A percentile compares a stretch with the other conserved stretches of the same genome.
These are phyloP conservation scores for Vireo griseus DNA, from an alignment of 2,797 vertebrate genomes.

Conservation along the genomic window DNA sequence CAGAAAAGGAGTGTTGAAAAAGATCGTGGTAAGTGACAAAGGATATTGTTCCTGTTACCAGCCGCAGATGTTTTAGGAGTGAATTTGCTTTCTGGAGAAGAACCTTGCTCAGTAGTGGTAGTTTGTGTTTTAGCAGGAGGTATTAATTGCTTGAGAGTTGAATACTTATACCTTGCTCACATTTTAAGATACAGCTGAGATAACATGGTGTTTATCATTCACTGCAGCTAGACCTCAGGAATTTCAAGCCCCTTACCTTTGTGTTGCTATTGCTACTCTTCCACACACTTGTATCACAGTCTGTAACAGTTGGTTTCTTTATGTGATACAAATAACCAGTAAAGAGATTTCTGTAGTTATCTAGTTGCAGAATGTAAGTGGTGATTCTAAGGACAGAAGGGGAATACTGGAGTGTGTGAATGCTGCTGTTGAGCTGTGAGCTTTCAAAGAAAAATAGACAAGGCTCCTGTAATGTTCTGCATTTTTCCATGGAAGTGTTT, in stretches of 20 bases:
- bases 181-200: not conserved
- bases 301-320: not conserved
- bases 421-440: not conserved
- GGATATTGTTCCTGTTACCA: not conserved
- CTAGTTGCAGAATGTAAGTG: not conserved
- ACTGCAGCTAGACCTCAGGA: not conserved
- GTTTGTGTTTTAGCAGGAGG: not conserved
- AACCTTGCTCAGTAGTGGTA: not conserved
- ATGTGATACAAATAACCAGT: not conserved
- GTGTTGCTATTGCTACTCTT: not conserved
- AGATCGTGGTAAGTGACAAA: not conserved
- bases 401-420: accelerated
- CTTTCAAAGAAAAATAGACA: not conserved
- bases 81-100: not conserved
- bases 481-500: not conserved
- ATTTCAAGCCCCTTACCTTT: not conserved
- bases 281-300: not conserved
- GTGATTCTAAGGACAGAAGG: not conserved
- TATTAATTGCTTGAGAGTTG: not conserved
- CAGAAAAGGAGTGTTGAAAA: not conserved
- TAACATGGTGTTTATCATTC: not conserved
- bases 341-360: not conserved
- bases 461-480: not conserved
- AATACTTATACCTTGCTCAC: not conserved
- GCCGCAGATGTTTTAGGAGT: not conserved